Evolutionary conservation across 2,113 vertebrate genomes (phyloP).

Genomic region (Scomber japonicus): DNA sequence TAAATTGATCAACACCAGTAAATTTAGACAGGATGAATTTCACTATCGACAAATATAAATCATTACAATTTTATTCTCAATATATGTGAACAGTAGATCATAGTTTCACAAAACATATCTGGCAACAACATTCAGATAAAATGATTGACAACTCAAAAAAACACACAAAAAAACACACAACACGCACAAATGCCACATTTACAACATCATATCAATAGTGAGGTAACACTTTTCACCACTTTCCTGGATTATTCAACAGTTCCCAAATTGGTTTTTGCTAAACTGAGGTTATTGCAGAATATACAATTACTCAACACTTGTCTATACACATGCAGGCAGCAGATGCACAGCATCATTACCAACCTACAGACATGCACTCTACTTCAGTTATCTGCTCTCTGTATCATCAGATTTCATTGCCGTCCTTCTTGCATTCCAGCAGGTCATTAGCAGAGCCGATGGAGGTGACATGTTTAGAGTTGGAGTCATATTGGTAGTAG

Average conservation of each 20-base stretch:
- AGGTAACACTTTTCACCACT: constrained; percentile 47
- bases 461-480: constrained; percentile 35
- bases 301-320: background rate
- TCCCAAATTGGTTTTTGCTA: background rate
- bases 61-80: background rate
- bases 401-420: constrained; percentile 3
- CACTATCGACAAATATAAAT: too few relatives aligned
- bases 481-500: constrained; percentile 59
- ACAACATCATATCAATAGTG: constrained; percentile 27
- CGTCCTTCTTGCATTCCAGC: constrained; percentile 51
- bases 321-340: background rate
- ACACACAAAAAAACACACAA: background rate
- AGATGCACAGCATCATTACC: background rate
- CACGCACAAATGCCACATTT: background rate
- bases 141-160: background rate
- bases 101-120: background rate
- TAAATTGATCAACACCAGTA: background rate
- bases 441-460: constrained; percentile 31
- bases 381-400: background rate
- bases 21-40: background rate
- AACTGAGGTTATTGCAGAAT: constrained; percentile 13
- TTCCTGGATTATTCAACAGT: constrained; percentile 20
- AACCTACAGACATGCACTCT: background rate
- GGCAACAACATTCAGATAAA: background rate
- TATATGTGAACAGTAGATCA: background rate